Evolutionary conservation across 2,797 vertebrate genomes (phyloP), one percentile per base, ranked within the genome.

Genomic region (Numenius phaeopus): DNA sequence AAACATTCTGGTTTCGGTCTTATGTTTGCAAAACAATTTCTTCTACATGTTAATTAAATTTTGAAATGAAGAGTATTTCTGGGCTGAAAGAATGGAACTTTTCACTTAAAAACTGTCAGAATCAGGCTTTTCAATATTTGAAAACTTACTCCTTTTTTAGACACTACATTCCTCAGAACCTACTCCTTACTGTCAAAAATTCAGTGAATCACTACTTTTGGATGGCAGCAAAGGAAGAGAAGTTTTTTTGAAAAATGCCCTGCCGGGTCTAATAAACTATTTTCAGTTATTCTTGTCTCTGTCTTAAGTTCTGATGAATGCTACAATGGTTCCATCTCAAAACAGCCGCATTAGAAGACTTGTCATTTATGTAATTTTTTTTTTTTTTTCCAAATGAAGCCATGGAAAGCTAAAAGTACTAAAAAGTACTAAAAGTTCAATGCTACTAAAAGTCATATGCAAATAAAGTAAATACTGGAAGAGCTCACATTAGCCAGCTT

Each of bases 401-500:
- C 65, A 16, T 39, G 23, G 44, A 84, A 90, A 77, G 10, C n/a
- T 54, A 54, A 30, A 54, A 54, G 52, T 30, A 54, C 17, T 30
- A 30, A 54, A 54, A 54, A 54, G 29, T 54, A 54, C 16, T 54
- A 54, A 54, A 54, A 54, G 52, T 54, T 30, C 15, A 62, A 47
- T 37, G 46, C 32, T 79, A 47, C 39, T 55, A 59, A 37, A 69
- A 90, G 66, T 40, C 54, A 71, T 37, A 62, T 40, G 21, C 17
- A 91, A 88, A 71, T 66, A 67, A 95, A 95, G 52, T 62, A 94
- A 70, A 72, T 30, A 79, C n/a, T 44, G 32, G 22, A 89, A 93
- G 55, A 39, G 14, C 75, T 96, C 77, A 98, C 98, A 29, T 97
- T 97, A 82, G 97, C 87, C 50, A 98, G 44, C 84, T 98, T 98